phyloP scores from a whole-genome alignment of 2,797 vertebrate species.

The Vespertilio murinus region DNA sequence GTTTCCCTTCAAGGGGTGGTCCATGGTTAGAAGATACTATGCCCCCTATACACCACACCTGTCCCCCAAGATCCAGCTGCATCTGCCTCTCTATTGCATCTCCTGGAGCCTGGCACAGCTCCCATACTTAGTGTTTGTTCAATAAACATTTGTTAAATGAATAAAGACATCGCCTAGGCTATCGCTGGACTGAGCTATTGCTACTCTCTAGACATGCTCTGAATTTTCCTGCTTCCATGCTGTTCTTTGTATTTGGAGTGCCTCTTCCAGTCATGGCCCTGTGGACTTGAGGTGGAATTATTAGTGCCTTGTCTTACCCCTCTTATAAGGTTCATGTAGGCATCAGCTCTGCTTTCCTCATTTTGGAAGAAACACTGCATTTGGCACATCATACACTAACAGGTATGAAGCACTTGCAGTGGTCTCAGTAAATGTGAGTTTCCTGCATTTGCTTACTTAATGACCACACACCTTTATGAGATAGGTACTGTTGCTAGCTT shows the following conservation, averaged over 20 bases:
- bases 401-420: neutral
- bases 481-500: neutral
- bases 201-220: neutral
- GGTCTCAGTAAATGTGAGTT: neutral
- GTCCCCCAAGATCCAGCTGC: neutral
- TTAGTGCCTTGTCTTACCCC: neutral
- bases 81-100: neutral
- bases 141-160: neutral
- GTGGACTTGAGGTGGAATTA: neutral
- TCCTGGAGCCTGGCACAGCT: neutral
- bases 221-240: neutral
- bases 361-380: neutral
- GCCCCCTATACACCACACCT: neutral
- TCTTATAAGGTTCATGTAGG: neutral
- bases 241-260: neutral
- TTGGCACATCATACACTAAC: neutral
- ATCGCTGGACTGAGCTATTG: neutral
- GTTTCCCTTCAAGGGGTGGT: neutral
- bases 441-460: neutral
- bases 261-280: neutral
- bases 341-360: neutral
- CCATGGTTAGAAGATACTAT: neutral
- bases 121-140: neutral
- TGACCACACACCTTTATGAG: neutral
- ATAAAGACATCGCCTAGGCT: neutral